phyloP scores from a whole-genome alignment of 2,797 vertebrate species.

The Sphenopsis melanotis region DNA sequence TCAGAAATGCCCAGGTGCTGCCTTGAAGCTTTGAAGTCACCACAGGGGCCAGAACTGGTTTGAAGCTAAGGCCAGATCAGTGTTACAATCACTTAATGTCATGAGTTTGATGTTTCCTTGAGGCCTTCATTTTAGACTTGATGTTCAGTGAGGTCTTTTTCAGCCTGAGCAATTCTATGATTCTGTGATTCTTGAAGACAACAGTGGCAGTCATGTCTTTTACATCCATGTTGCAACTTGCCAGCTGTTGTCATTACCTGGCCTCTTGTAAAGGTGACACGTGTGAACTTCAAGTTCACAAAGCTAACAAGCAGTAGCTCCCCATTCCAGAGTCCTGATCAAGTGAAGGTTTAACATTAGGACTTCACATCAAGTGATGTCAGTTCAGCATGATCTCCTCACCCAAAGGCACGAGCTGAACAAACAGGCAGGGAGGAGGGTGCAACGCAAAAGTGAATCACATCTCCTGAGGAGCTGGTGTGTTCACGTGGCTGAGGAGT shows the following conservation, averaged over 20 bases:
- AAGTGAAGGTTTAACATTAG: background rate
- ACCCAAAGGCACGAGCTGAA: background rate
- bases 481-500: background rate
- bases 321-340: background rate
- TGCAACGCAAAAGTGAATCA: background rate
- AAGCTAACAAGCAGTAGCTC: background rate
- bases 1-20: background rate
- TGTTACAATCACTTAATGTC: rapidly evolving
- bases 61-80: background rate
- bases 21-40: background rate
- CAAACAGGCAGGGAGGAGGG: background rate
- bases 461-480: background rate
- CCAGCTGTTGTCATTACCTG: background rate
- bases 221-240: rapidly evolving
- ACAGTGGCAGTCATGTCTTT: rapidly evolving
- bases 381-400: background rate
- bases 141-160: background rate
- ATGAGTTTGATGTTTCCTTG: background rate
- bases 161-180: background rate
- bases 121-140: background rate
- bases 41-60: background rate
- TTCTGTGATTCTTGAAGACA: background rate
- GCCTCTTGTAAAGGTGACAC: background rate
- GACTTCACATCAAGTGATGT: background rate
- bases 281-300: background rate